Evolutionary conservation across 2,888 invertebrate genomes (phyloP).

Genomic region (Sabatieria punctata): DNA sequence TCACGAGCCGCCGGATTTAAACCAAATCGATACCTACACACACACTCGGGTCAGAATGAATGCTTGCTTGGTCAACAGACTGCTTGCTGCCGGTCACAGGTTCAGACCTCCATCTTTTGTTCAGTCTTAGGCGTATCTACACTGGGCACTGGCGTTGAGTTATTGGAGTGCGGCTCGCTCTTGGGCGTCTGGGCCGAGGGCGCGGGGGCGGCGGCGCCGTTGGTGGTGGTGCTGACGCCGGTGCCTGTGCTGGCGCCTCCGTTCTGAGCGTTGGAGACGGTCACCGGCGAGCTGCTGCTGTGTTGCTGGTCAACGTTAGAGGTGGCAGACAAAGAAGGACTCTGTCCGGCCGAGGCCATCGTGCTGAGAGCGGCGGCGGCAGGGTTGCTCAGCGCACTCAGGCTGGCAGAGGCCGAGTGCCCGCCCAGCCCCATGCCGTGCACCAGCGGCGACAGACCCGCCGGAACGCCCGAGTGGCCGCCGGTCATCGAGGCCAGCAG

Average conservation of each 20-base stretch:
- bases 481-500: neutral
- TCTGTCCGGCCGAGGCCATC: conserved; percentile 6
- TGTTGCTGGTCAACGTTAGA: neutral
- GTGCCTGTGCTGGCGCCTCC: neutral
- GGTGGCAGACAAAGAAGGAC: too few species aligned
- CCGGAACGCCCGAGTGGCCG: neutral
- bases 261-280: too few species aligned
- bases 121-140: too few species aligned
- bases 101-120: too few species aligned
- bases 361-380: conserved; percentile 3
- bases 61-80: too few species aligned
- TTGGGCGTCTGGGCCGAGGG: neutral
- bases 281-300: conserved; percentile 1
- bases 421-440: too few species aligned
- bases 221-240: neutral
- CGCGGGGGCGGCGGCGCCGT: neutral
- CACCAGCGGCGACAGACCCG: too few species aligned
- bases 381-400: neutral
- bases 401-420: too few species aligned
- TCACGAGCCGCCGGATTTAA: too few species aligned
- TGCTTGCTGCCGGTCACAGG: too few species aligned
- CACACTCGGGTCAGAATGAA: too few species aligned
- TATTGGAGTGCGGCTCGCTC: neutral
- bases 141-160: neutral
- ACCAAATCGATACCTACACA: too few species aligned